Percentiles rank a stretch among this genome's conserved stretches.
Evolutionary conservation across 2,888 invertebrate species (phyloP).

Genomic region (Lomographa bimaculata): DNA sequence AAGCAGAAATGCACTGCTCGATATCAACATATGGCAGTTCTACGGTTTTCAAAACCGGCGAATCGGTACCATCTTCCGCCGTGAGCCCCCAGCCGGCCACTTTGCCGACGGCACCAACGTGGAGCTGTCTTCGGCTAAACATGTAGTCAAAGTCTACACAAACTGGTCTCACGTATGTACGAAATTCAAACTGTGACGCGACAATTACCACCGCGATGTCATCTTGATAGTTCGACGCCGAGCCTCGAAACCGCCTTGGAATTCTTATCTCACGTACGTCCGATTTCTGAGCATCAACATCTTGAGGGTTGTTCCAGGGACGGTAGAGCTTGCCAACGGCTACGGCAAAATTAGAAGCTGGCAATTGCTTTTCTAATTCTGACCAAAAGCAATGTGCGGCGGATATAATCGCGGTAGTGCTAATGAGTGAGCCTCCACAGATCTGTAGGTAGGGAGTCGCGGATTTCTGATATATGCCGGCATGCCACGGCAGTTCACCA

Average conservation of each 20-base stretch:
- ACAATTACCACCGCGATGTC: constrained; percentile 74
- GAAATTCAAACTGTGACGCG: constrained; percentile 50
- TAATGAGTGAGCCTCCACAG: constrained; percentile 81
- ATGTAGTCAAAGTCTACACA: constrained; percentile 54
- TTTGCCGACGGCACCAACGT: constrained; percentile 16
- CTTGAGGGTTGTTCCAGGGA: constrained; percentile 21
- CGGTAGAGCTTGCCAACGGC: constrained; percentile 26
- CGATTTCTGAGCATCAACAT: constrained; percentile 23
- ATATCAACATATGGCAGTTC: constrained; percentile 25
- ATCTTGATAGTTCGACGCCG: constrained; percentile 68
- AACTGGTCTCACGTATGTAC: constrained; percentile 59
- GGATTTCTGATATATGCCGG: constrained; percentile 70
- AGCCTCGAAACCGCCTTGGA: constrained; percentile 58
- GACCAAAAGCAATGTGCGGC: constrained; percentile 29
- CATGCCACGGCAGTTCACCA: constrained; percentile 81
- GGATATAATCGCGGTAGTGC: constrained; percentile 47
- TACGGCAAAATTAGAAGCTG: constrained; percentile 18
- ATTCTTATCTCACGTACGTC: constrained; percentile 19
- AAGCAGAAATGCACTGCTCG: constrained; percentile 18
- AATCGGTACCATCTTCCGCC: constrained; percentile 15
- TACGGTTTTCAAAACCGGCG: constrained; percentile 16
- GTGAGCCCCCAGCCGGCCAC: constrained; percentile 30
- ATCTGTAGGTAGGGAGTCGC: constrained; percentile 65
- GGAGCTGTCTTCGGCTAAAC: constrained; percentile 22
- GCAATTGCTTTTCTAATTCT: constrained; percentile 9